These are phyloP conservation scores for Ametastegia equiseti DNA, from an alignment of 2,888 invertebrate species.

Conservation along the genomic window DNA sequence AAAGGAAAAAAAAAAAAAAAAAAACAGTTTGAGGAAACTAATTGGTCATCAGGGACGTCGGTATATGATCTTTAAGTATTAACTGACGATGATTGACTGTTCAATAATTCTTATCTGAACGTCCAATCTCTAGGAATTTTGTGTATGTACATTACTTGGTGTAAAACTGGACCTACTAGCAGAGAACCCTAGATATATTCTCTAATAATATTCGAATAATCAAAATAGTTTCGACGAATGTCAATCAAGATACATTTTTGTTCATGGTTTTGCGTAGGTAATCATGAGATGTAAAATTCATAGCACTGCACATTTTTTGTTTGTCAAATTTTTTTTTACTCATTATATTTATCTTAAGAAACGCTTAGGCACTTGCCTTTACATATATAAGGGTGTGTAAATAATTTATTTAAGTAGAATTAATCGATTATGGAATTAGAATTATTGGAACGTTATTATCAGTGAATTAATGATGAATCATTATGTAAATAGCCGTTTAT, in stretches of 20 bases:
- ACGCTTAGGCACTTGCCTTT: slow-evolving; percentile 37
- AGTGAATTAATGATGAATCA: background rate
- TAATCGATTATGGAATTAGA: background rate
- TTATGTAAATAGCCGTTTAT: slow-evolving; percentile 20
- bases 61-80: background rate
- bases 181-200: background rate
- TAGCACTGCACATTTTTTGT: background rate
- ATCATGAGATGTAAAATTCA: background rate
- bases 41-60: background rate
- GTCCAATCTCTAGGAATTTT: background rate
- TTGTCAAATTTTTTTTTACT: background rate
- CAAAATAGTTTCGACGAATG: background rate
- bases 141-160: background rate
- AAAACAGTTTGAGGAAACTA: background rate
- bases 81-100: background rate
- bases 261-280: too few species aligned
- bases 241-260: too few species aligned
- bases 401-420: slow-evolving; percentile 35
- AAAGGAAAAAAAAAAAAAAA: too few species aligned
- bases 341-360: background rate
- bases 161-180: background rate
- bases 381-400: slow-evolving; percentile 18
- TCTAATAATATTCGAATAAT: slow-evolving; percentile 7
- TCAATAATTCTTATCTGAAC: background rate
- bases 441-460: slow-evolving; percentile 24